Base-by-base conservation (phyloP, 2,888 invertebrate species). In the Oscheius onirici region DNA sequence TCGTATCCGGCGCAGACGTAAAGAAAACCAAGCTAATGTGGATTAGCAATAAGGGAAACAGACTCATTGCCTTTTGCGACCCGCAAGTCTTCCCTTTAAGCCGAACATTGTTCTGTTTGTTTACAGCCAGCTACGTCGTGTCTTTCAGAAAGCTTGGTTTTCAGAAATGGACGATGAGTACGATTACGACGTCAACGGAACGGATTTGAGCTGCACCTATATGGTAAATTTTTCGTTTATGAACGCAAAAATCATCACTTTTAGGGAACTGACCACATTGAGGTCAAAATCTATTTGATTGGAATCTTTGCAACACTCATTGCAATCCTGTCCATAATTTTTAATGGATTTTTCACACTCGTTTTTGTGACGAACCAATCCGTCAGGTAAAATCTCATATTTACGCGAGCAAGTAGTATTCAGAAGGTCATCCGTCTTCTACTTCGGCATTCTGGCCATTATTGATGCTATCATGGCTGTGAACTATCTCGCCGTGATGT, bases 401-500 rank as follows among this genome's bases (percentile, higher is more conserved):
- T 24, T 3, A 17, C 3, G 8, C 3, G 34, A 58, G 15, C 41
- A 60, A 60, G 40, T 15, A 24, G 11, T 22, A 54, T 79, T 55
- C 74, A 81, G 86, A 46, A 75, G 79, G 22, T 82, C 84, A n/a
- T 79, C 83, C 2, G 80, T 86, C 20, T 86, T 80, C 73, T 86
- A 86, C 69, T 86, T 86, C 71, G 85, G 86, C 44, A 78, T 87
- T 61, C 78, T 86, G 52, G 86, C 86, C 24, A 77, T 84, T 69
- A 78, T 86, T 69, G 86, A 86, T 76, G 82, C 82, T 26, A 77
- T 86, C 58, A 79, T 86, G 81, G 86, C 83, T n/a, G 63, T 86
- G 60, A 86, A 86, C 69, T 86, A 86, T 69, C 74, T 87, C 49
- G 80, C 82, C n/a, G 78, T 85, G 24, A 86, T 86, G 84, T 78